These are phyloP conservation scores for Corythoichthys intestinalis DNA, from an alignment of 2,113 vertebrate genomes.

Conservation along the genomic window DNA sequence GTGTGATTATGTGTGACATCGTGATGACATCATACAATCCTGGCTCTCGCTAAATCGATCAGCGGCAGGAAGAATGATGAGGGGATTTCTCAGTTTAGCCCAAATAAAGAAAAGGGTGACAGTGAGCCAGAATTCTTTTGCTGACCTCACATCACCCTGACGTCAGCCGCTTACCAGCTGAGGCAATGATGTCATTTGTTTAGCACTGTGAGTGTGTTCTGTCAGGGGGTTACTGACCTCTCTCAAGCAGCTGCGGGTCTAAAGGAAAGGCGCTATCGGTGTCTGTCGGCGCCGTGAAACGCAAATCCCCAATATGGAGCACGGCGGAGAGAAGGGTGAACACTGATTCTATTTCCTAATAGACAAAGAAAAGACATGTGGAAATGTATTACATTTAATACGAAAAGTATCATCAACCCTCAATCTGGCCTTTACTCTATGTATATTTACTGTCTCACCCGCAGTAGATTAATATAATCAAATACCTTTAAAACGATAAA, in stretches of 20 bases:
- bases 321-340: constrained; percentile 85
- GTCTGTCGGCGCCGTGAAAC: constrained; percentile 78
- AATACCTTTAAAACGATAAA: too few relatives aligned
- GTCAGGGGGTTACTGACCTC: constrained; percentile 76
- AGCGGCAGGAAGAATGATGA: constrained; percentile 47
- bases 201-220: constrained; percentile 39
- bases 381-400: too few relatives aligned
- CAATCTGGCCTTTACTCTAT: too few relatives aligned
- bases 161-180: constrained; percentile 42
- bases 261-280: constrained; percentile 79
- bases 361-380: background rate
- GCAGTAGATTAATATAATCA: too few relatives aligned
- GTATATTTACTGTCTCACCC: background rate
- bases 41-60: constrained; percentile 18
- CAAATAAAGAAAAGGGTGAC: constrained; percentile 45
- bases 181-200: constrained; percentile 65
- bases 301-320: constrained; percentile 85
- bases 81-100: constrained; percentile 45
- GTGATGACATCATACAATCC: constrained; percentile 23
- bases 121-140: constrained; percentile 20
- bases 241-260: constrained; percentile 88
- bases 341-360: constrained; percentile 87
- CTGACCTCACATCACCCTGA: constrained; percentile 55
- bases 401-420: too few relatives aligned
- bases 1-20: constrained; percentile 16